Base-by-base conservation (phyloP, 1,140 invertebrate genomes). In the Drosophila lacertosa region DNA sequence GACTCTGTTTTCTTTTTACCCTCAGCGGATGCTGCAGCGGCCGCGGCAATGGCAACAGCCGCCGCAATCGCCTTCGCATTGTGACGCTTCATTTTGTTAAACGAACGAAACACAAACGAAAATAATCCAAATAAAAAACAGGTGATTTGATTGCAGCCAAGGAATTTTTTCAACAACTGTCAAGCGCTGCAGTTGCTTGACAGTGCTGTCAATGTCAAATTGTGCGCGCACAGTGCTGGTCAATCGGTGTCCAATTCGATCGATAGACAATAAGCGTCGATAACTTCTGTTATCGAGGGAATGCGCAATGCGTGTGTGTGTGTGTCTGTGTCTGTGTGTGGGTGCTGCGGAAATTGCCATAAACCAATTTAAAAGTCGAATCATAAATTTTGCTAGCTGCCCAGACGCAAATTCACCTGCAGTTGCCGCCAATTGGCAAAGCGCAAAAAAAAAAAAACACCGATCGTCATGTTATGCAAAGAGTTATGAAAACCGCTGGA, bases 361-460 rank as follows among this genome's bases (percentile, higher is more conserved):
- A 80, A 84, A 76, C 76, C 73, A 84, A 84, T 84, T 84, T 86
- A 64, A 86, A 80, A 80, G 62, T 64, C 29, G 18, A 37, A 57
- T 66, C 77, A 74, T 86, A 77, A 84, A 86, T 84, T 69, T 68
- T 37, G 32, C 32, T 22, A 55, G 62, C 37, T 71, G 54, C 54
- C 53, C 53, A 55, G 20, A 45, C 47, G 24, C 16, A 48, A 84
- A 84, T 84, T 60, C 80, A 84, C 80, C 80, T 84, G 80, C 81
- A 80, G 35, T 62, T 63, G 53, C 51, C 51, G 48, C 33, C 58
- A 65, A 55, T 64, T 65, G 53, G 63, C 42, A 59, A 59, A 35
- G 42, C 45, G 33, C n/a, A n/a, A n/a, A n/a, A n/a, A n/a, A n/a
- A n/a, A n/a, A n/a, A n/a, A 57, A 15, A 22, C 50, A 70, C 42